phyloP scores from a whole-genome alignment of 2,797 vertebrate species.

The Xyrichtys novacula region DNA sequence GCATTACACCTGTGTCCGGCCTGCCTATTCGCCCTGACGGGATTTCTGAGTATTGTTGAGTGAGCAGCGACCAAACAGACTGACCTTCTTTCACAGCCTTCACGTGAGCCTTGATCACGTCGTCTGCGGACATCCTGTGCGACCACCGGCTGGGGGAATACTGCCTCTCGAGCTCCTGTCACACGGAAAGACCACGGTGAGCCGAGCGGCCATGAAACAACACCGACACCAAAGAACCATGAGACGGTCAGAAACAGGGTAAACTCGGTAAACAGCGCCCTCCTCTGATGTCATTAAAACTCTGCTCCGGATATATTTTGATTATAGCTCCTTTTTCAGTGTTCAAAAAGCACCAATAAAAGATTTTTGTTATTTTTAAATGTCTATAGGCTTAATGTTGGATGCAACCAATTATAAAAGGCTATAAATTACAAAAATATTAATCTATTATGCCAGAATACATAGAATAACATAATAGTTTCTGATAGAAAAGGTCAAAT shows the following conservation, averaged over 20 bases:
- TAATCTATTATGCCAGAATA: background rate
- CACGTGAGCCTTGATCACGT: slow-evolving; percentile 84
- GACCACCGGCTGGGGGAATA: slow-evolving; percentile 93
- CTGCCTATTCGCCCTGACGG: background rate
- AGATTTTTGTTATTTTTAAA: background rate
- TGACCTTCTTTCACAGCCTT: slow-evolving; percentile 85
- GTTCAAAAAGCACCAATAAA: too few relatives aligned
- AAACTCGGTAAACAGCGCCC: slow-evolving; percentile 48
- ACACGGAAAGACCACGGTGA: slow-evolving; percentile 30
- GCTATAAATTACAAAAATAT: too few relatives aligned
- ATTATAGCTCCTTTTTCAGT: too few relatives aligned
- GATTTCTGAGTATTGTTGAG: background rate
- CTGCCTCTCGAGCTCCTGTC: slow-evolving; percentile 89
- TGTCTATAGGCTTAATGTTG: background rate
- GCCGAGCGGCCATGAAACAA: slow-evolving; percentile 46
- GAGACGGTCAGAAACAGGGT: background rate
- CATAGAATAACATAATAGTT: too few relatives aligned
- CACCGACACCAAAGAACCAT: background rate
- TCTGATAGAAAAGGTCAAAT: background rate
- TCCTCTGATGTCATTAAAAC: background rate
- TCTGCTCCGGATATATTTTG: background rate
- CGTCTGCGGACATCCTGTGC: slow-evolving; percentile 85
- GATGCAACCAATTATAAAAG: background rate
- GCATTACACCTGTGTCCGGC: slow-evolving; percentile 11
- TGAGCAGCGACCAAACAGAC: slow-evolving; percentile 37